Evolutionary conservation across 30 jellyfish, hydroid and myxozoan species (phyloP).

Genomic region (Chrysaora quinquecirrha): DNA sequence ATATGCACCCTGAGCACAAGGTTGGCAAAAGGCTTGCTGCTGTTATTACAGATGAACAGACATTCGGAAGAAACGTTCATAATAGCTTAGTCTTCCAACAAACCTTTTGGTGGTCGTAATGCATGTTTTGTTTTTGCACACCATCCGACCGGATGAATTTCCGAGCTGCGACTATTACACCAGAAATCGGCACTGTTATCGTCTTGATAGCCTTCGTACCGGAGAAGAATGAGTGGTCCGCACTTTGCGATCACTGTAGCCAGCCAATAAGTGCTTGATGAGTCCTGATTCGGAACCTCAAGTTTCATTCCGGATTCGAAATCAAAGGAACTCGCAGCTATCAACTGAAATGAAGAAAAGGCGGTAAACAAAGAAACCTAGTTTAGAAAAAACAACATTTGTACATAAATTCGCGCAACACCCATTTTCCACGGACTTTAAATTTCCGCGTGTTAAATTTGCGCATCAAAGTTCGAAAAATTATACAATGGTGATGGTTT

Average conservation of each 20-base stretch:
- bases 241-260: constrained; percentile 86
- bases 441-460: no score
- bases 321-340: constrained; percentile 83
- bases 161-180: constrained; percentile 84
- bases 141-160: constrained; percentile 98
- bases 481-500: no score
- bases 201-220: constrained; percentile 92
- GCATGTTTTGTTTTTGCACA: constrained; percentile 94
- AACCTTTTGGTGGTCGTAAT: constrained; percentile 91
- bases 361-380: not conserved
- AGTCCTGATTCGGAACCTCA: constrained; percentile 91
- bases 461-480: no score
- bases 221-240: constrained; percentile 83
- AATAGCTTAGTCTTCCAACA: no score
- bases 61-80: no score
- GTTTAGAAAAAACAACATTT: not conserved
- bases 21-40: no score
- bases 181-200: constrained; percentile 87
- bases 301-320: constrained; percentile 96
- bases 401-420: no score
- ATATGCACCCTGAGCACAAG: no score
- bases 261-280: constrained; percentile 85
- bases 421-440: no score
- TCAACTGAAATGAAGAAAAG: constrained; percentile 42
- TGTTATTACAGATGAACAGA: no score